These are phyloP conservation scores for Drosophila santomea DNA, from an alignment of 1,140 invertebrate species.

Conservation along the genomic window DNA sequence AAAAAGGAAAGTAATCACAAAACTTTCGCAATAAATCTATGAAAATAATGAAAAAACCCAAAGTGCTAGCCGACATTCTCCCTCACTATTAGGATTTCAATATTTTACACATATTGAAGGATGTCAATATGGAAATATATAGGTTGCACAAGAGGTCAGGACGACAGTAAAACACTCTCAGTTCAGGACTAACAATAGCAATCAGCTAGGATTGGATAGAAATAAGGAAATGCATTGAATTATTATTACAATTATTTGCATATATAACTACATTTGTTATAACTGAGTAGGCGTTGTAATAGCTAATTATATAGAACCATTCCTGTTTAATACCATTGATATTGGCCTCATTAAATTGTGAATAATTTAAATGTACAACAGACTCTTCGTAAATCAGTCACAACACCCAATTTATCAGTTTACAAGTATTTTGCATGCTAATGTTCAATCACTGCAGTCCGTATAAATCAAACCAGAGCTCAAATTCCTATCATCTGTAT, in stretches of 20 bases:
- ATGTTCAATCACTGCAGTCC: neutral
- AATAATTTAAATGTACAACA: neutral
- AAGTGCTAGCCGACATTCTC: slow-evolving; percentile 38
- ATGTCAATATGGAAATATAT: slow-evolving; percentile 37
- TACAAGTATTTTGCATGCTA: neutral
- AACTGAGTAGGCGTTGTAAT: too few species aligned
- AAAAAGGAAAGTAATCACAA: slow-evolving; percentile 69
- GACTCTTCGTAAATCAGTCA: neutral
- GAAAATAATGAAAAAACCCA: slow-evolving; percentile 71
- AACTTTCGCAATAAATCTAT: slow-evolving; percentile 80
- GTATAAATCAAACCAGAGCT: neutral
- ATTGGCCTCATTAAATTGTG: neutral
- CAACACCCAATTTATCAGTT: neutral
- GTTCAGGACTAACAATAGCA: neutral
- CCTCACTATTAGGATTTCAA: slow-evolving; percentile 58
- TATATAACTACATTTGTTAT: too few species aligned
- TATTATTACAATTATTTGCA: too few species aligned
- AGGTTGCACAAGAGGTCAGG: slow-evolving; percentile 24
- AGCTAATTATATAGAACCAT: too few species aligned
- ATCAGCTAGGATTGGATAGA: too few species aligned
- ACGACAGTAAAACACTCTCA: slow-evolving; percentile 46
- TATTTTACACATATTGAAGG: slow-evolving; percentile 36
- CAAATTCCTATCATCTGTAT: neutral
- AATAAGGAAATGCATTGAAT: too few species aligned
- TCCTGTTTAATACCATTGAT: too few species aligned